These are phyloP conservation scores for Drosophila robusta DNA, from an alignment of 2,888 invertebrate species.

Conservation along the genomic window DNA sequence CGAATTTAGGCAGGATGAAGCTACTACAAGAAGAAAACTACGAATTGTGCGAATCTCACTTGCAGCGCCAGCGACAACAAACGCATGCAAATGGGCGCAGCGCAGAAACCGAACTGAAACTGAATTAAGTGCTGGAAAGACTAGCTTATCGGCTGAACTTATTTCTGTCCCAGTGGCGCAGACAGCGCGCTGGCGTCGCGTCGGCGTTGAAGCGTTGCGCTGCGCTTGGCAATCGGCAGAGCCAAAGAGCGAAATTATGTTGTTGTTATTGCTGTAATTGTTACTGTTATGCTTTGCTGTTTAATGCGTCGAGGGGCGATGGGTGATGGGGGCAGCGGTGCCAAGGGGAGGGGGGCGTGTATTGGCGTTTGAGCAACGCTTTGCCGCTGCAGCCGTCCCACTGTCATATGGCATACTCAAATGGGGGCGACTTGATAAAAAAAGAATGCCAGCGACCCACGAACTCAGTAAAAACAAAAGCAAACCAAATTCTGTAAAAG, in stretches of 20 bases:
- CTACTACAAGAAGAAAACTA: not conserved
- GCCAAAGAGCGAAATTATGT: constrained; percentile 40
- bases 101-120: constrained; percentile 72
- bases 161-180: constrained; percentile 29
- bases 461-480: constrained; percentile 27
- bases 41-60: constrained; percentile 8
- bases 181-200: constrained; percentile 23
- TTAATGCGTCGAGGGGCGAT: not conserved
- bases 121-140: constrained; percentile 60
- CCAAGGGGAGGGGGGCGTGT: not conserved
- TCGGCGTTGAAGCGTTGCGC: constrained; percentile 56
- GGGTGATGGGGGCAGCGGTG: not conserved
- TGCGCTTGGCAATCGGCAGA: constrained; percentile 33
- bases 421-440: constrained; percentile 46
- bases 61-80: constrained; percentile 25
- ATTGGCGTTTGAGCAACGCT: constrained; percentile 21
- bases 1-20: constrained; percentile 3
- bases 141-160: constrained; percentile 61
- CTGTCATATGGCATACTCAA: constrained; percentile 31
- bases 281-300: constrained; percentile 35
- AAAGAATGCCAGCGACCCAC: constrained; percentile 22
- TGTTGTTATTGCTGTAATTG: constrained; percentile 14
- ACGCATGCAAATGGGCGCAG: constrained; percentile 71
- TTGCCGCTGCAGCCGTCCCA: constrained; percentile 38
- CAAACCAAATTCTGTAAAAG: not conserved